Percentiles rank a stretch among this genome's conserved stretches.
Evolutionary conservation across 2,797 vertebrate genomes (phyloP).

Genomic region (Anableps anableps): DNA sequence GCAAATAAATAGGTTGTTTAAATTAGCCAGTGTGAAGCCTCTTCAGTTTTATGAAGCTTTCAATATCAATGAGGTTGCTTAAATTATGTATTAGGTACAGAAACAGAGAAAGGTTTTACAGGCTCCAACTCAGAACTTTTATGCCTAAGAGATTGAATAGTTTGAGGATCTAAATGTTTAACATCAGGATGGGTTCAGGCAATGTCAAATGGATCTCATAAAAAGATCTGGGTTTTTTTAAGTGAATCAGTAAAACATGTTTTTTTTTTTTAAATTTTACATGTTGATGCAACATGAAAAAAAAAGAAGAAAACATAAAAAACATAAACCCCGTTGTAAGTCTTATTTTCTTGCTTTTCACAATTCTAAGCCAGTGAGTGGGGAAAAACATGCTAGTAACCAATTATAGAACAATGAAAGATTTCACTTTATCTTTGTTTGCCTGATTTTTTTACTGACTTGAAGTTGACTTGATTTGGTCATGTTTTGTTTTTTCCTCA

Average conservation of each 20-base stretch:
- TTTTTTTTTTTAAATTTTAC: background rate
- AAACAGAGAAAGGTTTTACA: constrained; percentile 49
- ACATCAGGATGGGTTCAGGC: constrained; percentile 21
- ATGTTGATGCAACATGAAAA: too few relatives aligned
- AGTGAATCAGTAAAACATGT: background rate
- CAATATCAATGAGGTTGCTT: constrained; percentile 68
- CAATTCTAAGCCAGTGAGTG: background rate
- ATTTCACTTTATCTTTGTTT: background rate
- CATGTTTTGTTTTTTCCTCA: background rate
- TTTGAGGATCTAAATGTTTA: constrained; percentile 35
- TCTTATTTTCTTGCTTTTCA: background rate
- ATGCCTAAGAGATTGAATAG: constrained; percentile 56
- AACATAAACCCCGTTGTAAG: background rate
- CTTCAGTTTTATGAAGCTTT: constrained; percentile 48
- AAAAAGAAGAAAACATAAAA: too few relatives aligned
- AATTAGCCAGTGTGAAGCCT: constrained; percentile 74
- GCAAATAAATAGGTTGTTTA: constrained; percentile 77
- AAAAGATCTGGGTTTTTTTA: constrained; percentile 16
- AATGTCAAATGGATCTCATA: constrained; percentile 14
- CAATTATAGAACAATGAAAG: background rate
- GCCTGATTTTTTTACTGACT: background rate
- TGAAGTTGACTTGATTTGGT: background rate
- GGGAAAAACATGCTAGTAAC: background rate
- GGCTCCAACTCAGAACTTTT: constrained; percentile 50
- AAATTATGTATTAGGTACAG: constrained; percentile 71